Evolutionary conservation across 2,888 invertebrate species (phyloP).

Genomic region (Liodrosophila aerea): DNA sequence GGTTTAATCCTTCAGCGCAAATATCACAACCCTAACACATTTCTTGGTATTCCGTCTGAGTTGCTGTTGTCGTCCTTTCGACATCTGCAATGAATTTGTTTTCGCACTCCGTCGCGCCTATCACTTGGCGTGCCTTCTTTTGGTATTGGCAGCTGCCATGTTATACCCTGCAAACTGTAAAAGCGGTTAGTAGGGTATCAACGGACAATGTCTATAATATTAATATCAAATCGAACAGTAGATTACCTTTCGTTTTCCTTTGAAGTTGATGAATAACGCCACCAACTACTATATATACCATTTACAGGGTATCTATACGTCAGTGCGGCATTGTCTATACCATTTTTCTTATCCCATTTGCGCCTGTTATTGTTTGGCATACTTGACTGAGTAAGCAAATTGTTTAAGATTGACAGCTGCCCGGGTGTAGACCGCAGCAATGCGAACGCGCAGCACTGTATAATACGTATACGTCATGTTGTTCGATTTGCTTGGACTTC

Average conservation of each 20-base stretch:
- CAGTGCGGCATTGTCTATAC: too few species aligned
- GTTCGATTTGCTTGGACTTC: not conserved
- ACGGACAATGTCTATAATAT: not conserved
- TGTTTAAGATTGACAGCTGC: conserved; percentile 68
- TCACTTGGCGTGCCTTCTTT: conserved; percentile 22
- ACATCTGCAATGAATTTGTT: conserved; percentile 61
- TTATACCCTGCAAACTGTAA: conserved; percentile 12
- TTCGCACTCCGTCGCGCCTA: conserved; percentile 36
- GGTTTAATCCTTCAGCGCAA: too few species aligned
- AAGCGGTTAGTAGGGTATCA: not conserved
- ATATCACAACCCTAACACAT: not conserved
- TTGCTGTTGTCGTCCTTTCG: conserved; percentile 15
- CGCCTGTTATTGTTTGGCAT: conserved; percentile 61
- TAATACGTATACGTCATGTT: not conserved
- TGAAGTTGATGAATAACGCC: too few species aligned
- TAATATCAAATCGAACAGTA: too few species aligned
- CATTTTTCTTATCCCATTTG: conserved; percentile 31
- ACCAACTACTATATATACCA: too few species aligned
- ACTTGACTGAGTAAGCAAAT: conserved; percentile 72
- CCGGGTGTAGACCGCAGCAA: conserved; percentile 21
- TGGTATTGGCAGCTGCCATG: conserved; percentile 7
- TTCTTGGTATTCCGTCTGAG: too few species aligned
- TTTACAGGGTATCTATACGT: not conserved
- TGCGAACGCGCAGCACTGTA: conserved; percentile 4
- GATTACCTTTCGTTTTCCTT: too few species aligned